These are phyloP conservation scores for Mastomys natalensis DNA, from an alignment of 2,113 vertebrate species.

Conservation along the genomic window DNA sequence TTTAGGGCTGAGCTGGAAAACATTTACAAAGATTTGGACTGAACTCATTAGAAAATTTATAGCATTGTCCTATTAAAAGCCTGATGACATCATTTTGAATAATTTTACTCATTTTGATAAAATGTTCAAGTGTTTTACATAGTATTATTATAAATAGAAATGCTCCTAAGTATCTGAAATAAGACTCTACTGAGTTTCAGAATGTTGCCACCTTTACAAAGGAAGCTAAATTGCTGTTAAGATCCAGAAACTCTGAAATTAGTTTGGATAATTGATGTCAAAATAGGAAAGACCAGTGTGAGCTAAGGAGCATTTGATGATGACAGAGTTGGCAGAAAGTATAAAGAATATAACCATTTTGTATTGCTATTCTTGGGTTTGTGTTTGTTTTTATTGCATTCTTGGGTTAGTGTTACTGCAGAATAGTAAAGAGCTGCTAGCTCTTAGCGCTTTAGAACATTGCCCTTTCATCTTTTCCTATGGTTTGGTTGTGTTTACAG, in stretches of 20 bases:
- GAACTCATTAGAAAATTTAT: constrained; percentile 36
- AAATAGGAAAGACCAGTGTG: background rate
- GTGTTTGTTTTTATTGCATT: background rate
- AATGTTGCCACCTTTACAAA: background rate
- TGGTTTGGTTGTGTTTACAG: constrained; percentile 71
- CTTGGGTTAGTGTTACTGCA: background rate
- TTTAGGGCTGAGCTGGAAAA: constrained; percentile 24
- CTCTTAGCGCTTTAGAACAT: background rate
- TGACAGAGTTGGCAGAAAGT: background rate
- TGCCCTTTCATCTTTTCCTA: background rate
- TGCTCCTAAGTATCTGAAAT: constrained; percentile 31
- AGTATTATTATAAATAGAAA: constrained; percentile 4
- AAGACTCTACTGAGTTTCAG: background rate
- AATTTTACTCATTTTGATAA: background rate
- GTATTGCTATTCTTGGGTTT: background rate
- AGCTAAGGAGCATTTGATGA: background rate
- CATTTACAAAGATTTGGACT: background rate
- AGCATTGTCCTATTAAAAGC: background rate
- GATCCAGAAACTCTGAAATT: background rate
- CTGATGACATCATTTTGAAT: constrained; percentile 11
- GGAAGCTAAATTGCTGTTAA: background rate
- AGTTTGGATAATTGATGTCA: constrained; percentile 28
- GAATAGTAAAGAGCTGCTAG: background rate
- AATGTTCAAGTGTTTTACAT: constrained; percentile 24
- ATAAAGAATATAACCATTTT: background rate